phyloP scores from a whole-genome alignment of 2,888 invertebrate species.

The Pseudococcus jackbeardsleyi region DNA sequence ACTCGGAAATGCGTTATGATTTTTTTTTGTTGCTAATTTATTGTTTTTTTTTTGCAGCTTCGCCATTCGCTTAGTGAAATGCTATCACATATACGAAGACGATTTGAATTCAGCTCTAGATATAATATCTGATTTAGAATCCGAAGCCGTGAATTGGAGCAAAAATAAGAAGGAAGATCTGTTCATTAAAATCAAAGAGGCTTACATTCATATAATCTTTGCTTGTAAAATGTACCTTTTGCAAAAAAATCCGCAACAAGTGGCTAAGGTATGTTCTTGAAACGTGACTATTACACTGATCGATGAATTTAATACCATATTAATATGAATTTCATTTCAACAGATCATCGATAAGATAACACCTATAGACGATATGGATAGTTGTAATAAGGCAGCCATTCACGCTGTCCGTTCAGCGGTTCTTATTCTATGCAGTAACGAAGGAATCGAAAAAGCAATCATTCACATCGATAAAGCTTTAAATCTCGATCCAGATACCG shows the following conservation, averaged over 20 bases:
- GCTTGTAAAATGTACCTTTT: background rate
- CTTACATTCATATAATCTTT: background rate
- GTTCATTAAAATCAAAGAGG: background rate
- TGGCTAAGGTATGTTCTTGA: background rate
- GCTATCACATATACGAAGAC: background rate
- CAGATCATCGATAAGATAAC: conserved; percentile 22
- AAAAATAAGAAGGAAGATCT: background rate
- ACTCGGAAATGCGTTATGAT: too few relatives aligned
- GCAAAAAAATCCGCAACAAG: background rate
- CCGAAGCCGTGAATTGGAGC: background rate
- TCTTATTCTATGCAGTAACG: conserved; percentile 25
- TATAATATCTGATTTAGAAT: background rate
- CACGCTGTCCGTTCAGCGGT: background rate
- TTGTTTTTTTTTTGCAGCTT: background rate
- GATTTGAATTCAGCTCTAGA: background rate
- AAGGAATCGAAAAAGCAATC: conserved; percentile 1
- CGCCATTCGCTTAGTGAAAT: background rate
- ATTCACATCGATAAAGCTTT: background rate
- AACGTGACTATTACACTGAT: background rate
- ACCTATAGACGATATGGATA: conserved; percentile 23
- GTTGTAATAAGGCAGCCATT: conserved; percentile 7
- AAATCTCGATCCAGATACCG: background rate
- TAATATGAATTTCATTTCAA: background rate
- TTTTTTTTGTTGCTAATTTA: background rate
- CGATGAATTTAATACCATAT: too few relatives aligned